Percentiles rank a stretch among this genome's conserved stretches.
These are phyloP conservation scores for Drosophila kikkawai DNA, from an alignment of 1,140 invertebrate genomes.

Conservation along the genomic window DNA sequence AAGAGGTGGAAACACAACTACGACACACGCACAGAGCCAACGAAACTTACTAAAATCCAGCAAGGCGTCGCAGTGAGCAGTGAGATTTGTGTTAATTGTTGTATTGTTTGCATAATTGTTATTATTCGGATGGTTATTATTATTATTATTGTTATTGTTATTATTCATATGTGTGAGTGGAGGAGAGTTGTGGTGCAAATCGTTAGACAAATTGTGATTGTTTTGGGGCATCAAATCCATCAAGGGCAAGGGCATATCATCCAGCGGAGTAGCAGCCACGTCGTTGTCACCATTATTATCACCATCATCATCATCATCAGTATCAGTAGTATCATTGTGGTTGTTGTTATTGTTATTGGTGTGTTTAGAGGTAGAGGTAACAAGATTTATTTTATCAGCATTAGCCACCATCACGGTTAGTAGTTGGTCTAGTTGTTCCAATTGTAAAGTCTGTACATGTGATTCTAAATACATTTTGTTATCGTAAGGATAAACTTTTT, in stretches of 20 bases:
- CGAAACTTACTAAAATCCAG: slow-evolving; percentile 84
- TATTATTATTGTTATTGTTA: slow-evolving; percentile 44
- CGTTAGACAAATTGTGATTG: slow-evolving; percentile 54
- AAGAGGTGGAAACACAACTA: slow-evolving; percentile 52
- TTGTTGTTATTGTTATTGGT: slow-evolving; percentile 47
- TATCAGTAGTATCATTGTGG: not conserved
- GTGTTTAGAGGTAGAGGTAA: slow-evolving; percentile 82
- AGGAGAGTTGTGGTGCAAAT: slow-evolving; percentile 58
- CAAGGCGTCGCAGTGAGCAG: slow-evolving; percentile 73
- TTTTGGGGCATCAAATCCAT: slow-evolving; percentile 54
- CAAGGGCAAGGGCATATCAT: slow-evolving; percentile 39
- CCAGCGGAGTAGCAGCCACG: slow-evolving; percentile 44
- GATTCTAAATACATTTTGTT: slow-evolving; percentile 86
- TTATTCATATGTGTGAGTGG: slow-evolving; percentile 54
- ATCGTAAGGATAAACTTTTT: slow-evolving; percentile 77
- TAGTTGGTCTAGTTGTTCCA: slow-evolving; percentile 88
- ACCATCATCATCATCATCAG: slow-evolving; percentile 29
- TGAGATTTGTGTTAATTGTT: slow-evolving; percentile 67
- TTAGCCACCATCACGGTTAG: slow-evolving; percentile 83
- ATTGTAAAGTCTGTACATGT: slow-evolving; percentile 88
- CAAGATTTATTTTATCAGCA: slow-evolving; percentile 85
- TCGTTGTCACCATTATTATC: slow-evolving; percentile 31
- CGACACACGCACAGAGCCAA: slow-evolving; percentile 74
- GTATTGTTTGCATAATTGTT: slow-evolving; percentile 47
- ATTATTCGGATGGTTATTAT: slow-evolving; percentile 43